Conservation (phyloP, 2,113 vertebrate genomes). For the Trochalopteron elliotii region DNA sequence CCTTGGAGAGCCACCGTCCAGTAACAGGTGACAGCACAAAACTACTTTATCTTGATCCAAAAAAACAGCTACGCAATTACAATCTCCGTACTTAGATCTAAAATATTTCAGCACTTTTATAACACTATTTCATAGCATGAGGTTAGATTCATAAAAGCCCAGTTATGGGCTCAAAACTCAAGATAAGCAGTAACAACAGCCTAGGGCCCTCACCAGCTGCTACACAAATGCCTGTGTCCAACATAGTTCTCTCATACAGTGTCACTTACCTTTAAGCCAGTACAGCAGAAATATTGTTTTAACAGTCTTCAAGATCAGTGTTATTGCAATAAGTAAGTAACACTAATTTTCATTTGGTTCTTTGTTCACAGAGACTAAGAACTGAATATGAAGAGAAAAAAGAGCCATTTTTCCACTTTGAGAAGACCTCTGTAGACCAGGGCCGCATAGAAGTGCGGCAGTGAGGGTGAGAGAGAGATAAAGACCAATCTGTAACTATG, state of each 20-base stretch:
- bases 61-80: background rate
- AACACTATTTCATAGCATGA: background rate
- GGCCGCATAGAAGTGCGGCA: background rate
- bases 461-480: background rate
- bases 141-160: background rate
- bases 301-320: background rate
- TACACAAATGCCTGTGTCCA: background rate
- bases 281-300: background rate
- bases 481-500: background rate
- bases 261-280: background rate
- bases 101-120: background rate
- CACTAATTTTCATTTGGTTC: background rate
- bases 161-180: background rate
- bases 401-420: background rate
- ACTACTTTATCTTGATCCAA: background rate
- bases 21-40: background rate
- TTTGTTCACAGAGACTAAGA: background rate
- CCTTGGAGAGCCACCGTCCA: background rate
- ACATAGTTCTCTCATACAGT: background rate
- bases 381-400: background rate
- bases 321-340: background rate
- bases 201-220: background rate
- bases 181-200: background rate
- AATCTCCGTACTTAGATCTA: background rate
- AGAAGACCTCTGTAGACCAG: background rate